Percentiles rank a stretch among this genome's conserved stretches.
These are phyloP conservation scores for Oceanodroma leucorhoa DNA, from an alignment of 2,797 vertebrate species.

Conservation along the genomic window DNA sequence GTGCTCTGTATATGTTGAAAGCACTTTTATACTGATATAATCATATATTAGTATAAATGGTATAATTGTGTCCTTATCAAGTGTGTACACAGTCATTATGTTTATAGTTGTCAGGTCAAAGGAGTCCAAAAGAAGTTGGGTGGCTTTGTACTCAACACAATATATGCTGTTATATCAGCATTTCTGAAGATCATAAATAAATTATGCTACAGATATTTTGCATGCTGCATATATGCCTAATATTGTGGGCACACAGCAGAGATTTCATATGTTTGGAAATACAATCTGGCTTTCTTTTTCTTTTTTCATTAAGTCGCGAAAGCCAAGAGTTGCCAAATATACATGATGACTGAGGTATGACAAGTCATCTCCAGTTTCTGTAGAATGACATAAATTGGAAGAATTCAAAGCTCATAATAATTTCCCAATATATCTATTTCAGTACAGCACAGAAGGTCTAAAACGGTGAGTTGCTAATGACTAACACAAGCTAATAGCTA, in stretches of 20 bases:
- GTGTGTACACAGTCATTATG: background rate
- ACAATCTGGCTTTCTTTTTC: accelerated
- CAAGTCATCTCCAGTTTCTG: background rate
- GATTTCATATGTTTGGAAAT: background rate
- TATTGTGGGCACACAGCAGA: background rate
- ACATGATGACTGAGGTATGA: background rate
- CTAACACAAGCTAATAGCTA: slow-evolving; percentile 1
- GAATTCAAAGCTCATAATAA: background rate
- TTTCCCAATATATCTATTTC: background rate
- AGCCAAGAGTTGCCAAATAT: background rate
- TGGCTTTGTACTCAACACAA: background rate
- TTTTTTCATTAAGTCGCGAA: background rate
- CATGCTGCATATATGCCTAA: background rate
- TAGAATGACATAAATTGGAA: background rate
- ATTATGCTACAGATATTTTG: background rate
- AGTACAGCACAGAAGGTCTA: background rate
- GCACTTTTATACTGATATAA: background rate
- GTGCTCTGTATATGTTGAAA: background rate
- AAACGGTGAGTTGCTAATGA: background rate
- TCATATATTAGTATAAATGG: background rate
- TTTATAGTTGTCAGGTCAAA: background rate
- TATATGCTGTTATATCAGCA: background rate
- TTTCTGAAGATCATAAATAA: slow-evolving; percentile 14
- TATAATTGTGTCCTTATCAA: slow-evolving; percentile 14
- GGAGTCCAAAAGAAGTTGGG: background rate